Evolutionary conservation across 2,797 vertebrate genomes (phyloP), one percentile per base, ranked within the genome.

Genomic region (Alectoris magna): DNA sequence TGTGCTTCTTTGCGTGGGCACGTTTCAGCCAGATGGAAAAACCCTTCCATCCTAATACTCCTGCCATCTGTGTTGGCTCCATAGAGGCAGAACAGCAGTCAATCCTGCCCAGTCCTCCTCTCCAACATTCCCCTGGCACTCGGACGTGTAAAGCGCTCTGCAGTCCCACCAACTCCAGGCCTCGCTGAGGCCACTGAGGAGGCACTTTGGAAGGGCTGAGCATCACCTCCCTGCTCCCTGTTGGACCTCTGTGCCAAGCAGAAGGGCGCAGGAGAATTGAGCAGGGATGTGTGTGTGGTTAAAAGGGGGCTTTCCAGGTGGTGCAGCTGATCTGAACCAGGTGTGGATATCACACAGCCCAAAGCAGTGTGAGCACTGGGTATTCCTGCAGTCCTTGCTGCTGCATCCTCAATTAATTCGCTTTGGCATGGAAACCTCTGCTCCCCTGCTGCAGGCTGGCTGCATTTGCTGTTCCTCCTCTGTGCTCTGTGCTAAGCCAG

Each of bases 1-100:
- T 63, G 60, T 51, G 84, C 82, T 93, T 34, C 66, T 77, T 53
- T 64, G 80, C 53, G 36, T 75, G 53, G 62, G 75, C 78, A 70
- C 12, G 26, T 91, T 75, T 51, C 62, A 94, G 80, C 41, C 93
- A 82, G 68, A 72, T 91, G 85, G 82, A 94, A 79, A 89, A 91
- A 41, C 75, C 74, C 83, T 85, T 38, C 51, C 2, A 0, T 46
- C 77, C 85, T 74, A 70, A 84, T 60, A 27, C 38, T 78, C 48
- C 72, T 87, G 72, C 87, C 90, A 73, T 87, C 88, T 87, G 82
- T 51, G 67, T 22, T 44, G 74, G 76, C 77, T 78, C 58, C 51
- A 49, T 26, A 16, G 72, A 60, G 62, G 31, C 63, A 41, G 51
- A 43, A 15, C 24, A 24, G 51, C 49, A 72, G 62, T 12, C 23